A percentile compares a stretch with the other conserved stretches of the same genome.
Conservation (phyloP, 2,888 invertebrate genomes). For the Sinopyrophorus schimmeli region DNA sequence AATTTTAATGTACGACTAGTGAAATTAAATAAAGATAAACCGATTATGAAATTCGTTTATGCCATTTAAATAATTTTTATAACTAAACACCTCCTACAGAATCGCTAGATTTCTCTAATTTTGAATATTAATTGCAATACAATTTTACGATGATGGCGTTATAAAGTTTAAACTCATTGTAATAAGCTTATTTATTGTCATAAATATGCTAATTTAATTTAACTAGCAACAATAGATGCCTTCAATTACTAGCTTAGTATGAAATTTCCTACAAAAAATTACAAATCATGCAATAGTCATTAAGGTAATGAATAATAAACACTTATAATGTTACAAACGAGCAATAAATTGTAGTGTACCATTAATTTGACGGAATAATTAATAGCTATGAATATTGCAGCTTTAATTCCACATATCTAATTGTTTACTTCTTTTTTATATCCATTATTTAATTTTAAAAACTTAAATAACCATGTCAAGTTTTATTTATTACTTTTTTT, state of each 20-base stretch:
- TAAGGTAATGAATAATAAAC: slow-evolving; percentile 14
- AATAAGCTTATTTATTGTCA: too few relatives aligned
- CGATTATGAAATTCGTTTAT: too few relatives aligned
- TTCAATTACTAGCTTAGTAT: background rate
- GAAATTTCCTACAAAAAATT: background rate
- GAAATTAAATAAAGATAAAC: too few relatives aligned
- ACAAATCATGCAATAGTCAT: slow-evolving; percentile 5
- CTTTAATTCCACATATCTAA: slow-evolving; percentile 3
- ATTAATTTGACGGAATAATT: slow-evolving; percentile 17
- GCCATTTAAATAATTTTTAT: too few relatives aligned
- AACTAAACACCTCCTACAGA: too few relatives aligned
- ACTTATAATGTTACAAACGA: slow-evolving; percentile 8
- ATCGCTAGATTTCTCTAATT: too few relatives aligned
- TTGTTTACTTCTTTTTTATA: slow-evolving; percentile 4
- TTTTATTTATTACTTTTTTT: slow-evolving; percentile 1
- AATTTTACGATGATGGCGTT: too few relatives aligned
- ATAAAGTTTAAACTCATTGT: too few relatives aligned
- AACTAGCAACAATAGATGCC: slow-evolving; percentile 9
- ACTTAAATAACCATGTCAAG: slow-evolving; percentile 5
- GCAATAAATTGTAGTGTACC: slow-evolving; percentile 14
- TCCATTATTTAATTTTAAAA: slow-evolving; percentile 2
- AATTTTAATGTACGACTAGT: slow-evolving; percentile 5
- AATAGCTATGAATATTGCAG: slow-evolving; percentile 4
- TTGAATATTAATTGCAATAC: too few relatives aligned
- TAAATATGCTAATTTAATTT: too few relatives aligned